Evolutionary conservation across 2,797 vertebrate genomes (phyloP), one percentile per base, ranked within the genome.

Genomic region (Melopsittacus undulatus): DNA sequence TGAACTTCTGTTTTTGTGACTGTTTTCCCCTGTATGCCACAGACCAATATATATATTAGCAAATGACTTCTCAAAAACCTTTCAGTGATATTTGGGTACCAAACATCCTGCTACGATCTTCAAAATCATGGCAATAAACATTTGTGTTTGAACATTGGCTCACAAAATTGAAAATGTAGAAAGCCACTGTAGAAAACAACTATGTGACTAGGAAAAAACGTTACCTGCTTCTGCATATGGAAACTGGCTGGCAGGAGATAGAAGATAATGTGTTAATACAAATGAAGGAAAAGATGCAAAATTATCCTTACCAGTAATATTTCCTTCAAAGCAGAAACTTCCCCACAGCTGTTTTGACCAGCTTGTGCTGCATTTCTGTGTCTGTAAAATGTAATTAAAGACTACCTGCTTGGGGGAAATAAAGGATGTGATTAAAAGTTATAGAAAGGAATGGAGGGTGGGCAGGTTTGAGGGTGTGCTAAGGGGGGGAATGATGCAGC

Each of bases 381-480:
- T 97, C 94, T 96, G 91, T 94, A 92, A 93, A 93, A 93, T 74
- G 91, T 95, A 97, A 96, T 96, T 96, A 97, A 97, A 75, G 90
- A 70, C 69, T 94, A 75, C 84, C 94, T 82, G 85, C 88, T 96
- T 94, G 75, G 80, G 87, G 84, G 74, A 97, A 95, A 93, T 43
- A 56, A 94, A 95, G 76, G 48, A 82, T 93, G 87, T 87, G 93
- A 96, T 96, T 95, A 94, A 94, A 89, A 81, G 40, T 83, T 85
- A 63, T 19, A 67, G 70, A 83, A 62, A 83, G n/a, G 5, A 94
- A 85, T 42, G 24, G 56, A 24, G 3, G 6, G 9, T 10, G 13
- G 4, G 2, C 22, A 46, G 32, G 14, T 59, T 73, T 86, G 45
- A 30, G 68, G 48, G 12, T 59, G 3, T 46, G 6, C 17, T 68